These are phyloP conservation scores for Ispidina lecontei DNA, from an alignment of 2,797 vertebrate genomes.

Conservation along the genomic window DNA sequence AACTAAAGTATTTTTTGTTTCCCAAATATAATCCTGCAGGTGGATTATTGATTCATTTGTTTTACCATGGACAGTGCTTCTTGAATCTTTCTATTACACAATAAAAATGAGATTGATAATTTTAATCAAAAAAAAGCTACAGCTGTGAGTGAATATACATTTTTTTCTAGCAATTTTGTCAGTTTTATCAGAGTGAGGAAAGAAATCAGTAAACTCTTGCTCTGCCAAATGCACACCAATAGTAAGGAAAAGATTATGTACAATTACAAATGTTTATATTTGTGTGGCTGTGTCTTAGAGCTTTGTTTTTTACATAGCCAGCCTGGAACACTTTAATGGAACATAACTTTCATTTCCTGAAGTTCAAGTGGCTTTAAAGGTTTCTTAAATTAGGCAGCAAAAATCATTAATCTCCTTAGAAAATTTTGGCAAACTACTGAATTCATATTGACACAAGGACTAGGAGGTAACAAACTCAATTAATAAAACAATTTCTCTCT, in stretches of 20 bases:
- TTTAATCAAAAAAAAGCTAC: background rate
- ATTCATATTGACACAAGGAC: slow-evolving; percentile 46
- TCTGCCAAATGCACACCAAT: background rate
- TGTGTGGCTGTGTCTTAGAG: background rate
- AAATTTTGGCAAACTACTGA: slow-evolving; percentile 48
- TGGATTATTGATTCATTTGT: background rate
- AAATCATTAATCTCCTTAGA: slow-evolving; percentile 56
- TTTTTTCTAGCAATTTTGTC: background rate
- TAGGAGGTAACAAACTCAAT: slow-evolving; percentile 38
- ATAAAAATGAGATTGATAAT: background rate
- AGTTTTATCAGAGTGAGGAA: background rate
- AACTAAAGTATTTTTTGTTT: background rate
- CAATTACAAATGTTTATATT: background rate
- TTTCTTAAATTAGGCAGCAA: slow-evolving; percentile 22
- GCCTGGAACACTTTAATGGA: background rate
- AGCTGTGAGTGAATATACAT: background rate
- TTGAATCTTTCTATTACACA: background rate
- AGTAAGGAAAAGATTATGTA: background rate
- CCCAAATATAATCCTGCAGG: background rate
- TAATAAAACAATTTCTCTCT: slow-evolving; percentile 49
- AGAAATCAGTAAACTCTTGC: background rate
- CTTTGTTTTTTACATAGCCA: background rate
- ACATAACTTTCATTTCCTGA: background rate
- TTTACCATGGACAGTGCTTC: background rate
- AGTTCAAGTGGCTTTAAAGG: slow-evolving; percentile 28